These are phyloP conservation scores for Leptarthrus brevirostris DNA, from an alignment of 2,888 invertebrate species.

Conservation along the genomic window DNA sequence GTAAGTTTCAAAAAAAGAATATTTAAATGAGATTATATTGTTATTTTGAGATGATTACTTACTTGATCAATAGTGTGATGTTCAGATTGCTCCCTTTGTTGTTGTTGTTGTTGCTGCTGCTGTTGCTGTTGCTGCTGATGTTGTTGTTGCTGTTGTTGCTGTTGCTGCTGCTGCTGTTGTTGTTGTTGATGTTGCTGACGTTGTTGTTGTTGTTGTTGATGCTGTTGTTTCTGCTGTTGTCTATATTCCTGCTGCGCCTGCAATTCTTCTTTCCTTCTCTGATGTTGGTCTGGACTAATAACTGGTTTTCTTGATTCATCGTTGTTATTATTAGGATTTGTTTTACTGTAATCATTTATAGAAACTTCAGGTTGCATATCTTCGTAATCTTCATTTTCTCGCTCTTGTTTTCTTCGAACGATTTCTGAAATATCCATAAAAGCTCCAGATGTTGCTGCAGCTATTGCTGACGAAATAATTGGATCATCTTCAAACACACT, in stretches of 20 bases:
- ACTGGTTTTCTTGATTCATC: slow-evolving; percentile 41
- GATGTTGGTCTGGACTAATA: slow-evolving; percentile 23
- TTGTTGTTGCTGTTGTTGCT: slow-evolving; percentile 59
- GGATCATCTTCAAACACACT: slow-evolving; percentile 67
- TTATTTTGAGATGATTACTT: no score
- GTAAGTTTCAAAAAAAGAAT: slow-evolving; percentile 56
- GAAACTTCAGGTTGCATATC: slow-evolving; percentile 48
- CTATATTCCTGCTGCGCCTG: slow-evolving; percentile 30
- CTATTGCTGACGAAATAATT: slow-evolving; percentile 66
- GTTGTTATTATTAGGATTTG: slow-evolving; percentile 54
- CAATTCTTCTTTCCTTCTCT: slow-evolving; percentile 22
- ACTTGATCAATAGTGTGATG: slow-evolving; percentile 66
- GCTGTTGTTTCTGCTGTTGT: slow-evolving; percentile 56
- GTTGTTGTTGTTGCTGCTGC: slow-evolving; percentile 59
- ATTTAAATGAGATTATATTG: not conserved
- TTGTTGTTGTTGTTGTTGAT: slow-evolving; percentile 57
- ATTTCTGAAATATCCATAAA: slow-evolving; percentile 67
- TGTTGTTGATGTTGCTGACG: slow-evolving; percentile 58
- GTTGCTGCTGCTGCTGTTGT: slow-evolving; percentile 58
- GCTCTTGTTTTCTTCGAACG: slow-evolving; percentile 59
- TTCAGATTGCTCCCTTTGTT: slow-evolving; percentile 62
- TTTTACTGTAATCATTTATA: slow-evolving; percentile 51
- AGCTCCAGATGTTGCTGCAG: slow-evolving; percentile 66
- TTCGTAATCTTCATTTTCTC: slow-evolving; percentile 58
- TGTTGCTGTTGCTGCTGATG: slow-evolving; percentile 58